Evolutionary conservation across 2,113 vertebrate genomes (phyloP), one percentile per base, ranked within the genome.

Genomic region (Hippocampus abdominalis): DNA sequence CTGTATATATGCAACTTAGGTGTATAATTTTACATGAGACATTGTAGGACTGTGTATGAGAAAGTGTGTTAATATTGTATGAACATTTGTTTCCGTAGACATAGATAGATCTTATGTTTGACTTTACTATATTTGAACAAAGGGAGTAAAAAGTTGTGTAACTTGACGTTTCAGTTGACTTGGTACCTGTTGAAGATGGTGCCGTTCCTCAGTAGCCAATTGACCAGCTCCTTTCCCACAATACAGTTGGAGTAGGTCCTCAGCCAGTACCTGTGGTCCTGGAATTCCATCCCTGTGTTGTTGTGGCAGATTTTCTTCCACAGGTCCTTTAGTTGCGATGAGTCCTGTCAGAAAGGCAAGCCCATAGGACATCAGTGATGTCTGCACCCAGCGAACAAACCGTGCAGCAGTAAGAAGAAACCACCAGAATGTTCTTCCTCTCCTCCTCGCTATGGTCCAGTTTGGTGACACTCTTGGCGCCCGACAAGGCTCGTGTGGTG

Each of bases 251-350:
- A 96, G 89, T 99, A 95, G 0, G 96, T 99, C 64, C 97, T 93
- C 75, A 99, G 89, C 96, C 97, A 98, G 77, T 98, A 99, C 23
- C 97, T 93, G 84, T 99, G 97, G 88, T 99, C 97, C 84, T 98
- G 97, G 78, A 99, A 99, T 86, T 99, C 97, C 96, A 99, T 98
- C 36, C 97, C 97, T 2, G 94, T 98, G 73, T 82, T 98, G 81
- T 95, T 95, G 90, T 99, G 94, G 85, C 97, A 98, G 66, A 99
- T 97, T 83, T 97, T 99, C 85, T 97, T 98, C 97, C 97, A 99
- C 20, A 99, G 74, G 67, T 99, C 97, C 82, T 96, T 98, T 53
- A 99, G 87, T 80, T 99, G 97, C 49, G 94, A 97, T 0, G 96
- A 98, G 72, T 99, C 97, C 97, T 99, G 69, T 8, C 78, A 66